Evolutionary conservation across 1,140 invertebrate genomes (phyloP).

Genomic region (Temnothorax longispinosus): DNA sequence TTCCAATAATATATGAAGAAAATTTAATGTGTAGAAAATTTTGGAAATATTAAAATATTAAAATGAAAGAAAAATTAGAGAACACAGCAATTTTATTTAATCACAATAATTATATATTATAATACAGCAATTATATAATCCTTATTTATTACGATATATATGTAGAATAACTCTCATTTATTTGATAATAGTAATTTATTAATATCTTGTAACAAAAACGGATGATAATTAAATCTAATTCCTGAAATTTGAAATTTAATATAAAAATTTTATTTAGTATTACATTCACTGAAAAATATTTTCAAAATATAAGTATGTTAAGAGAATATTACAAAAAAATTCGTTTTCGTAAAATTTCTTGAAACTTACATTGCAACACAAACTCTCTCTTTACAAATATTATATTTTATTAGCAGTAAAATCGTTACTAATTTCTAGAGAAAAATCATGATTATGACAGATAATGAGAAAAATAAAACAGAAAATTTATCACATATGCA

Average conservation of each 20-base stretch:
- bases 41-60: no score
- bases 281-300: background rate
- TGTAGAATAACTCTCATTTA: no score
- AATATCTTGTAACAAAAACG: no score
- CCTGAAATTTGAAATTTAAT: background rate
- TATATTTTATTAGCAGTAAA: background rate
- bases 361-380: background rate
- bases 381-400: background rate
- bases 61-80: no score
- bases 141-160: no score
- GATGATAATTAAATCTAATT: no score
- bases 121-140: no score
- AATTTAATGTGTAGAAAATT: no score
- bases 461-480: background rate
- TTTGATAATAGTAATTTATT: no score
- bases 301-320: background rate
- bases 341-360: background rate
- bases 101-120: no score
- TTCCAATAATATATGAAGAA: no score
- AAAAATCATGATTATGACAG: background rate
- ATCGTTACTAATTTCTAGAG: background rate
- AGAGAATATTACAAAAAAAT: background rate
- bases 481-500: background rate
- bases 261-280: background rate
- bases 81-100: no score